Base-by-base conservation (phyloP, 2,888 invertebrate species). In the Lasius fuliginosus region DNA sequence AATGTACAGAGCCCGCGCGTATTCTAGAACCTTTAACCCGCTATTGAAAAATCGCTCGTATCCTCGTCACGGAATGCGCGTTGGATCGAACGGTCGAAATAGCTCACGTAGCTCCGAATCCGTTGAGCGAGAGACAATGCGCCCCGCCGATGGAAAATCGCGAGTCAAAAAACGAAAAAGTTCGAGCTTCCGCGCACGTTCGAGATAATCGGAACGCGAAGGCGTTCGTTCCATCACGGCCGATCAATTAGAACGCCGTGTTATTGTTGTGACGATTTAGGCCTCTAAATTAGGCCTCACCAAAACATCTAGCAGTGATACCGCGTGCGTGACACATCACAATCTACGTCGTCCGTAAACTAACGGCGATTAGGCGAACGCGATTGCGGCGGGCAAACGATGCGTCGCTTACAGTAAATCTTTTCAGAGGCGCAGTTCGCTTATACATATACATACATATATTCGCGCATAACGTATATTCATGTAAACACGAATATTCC, bases 291-390 rank as follows among this genome's bases (percentile, higher is more conserved):
- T 36, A 36, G 36, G 36, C n/a, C n/a, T 5, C 46, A 42, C 5
- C 30, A n/a, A 58, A 67, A 67, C n/a, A 42, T 30, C 33, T 42
- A 42, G 23, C 67, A 42, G 42, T 42, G 58, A 76, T 27, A 36
- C 46, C 23, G 49, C 33, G 53, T 79, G 64, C 83, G 68, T 82
- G 87, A 82, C 73, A 85, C 64, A 53, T 69, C 69, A 86, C 87
- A 85, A 89, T 86, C 83, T 84, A 82, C 58, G 53, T 56, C 27
- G 64, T 58, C 85, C 64, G 27, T 42, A 62, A 68, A 64, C 76
- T 15, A 23, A 18, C 36, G 73, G 64, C 64, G 85, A 89, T 89
- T 89, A 90, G 83, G 67, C 85, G 83, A 82, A 84, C 85, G 87
- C 60, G 67, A 64, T 71, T 81, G 79, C 58, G 33, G 27, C 68